Base-by-base conservation (phyloP, 1,140 invertebrate species). In the Nylanderia fulva region DNA sequence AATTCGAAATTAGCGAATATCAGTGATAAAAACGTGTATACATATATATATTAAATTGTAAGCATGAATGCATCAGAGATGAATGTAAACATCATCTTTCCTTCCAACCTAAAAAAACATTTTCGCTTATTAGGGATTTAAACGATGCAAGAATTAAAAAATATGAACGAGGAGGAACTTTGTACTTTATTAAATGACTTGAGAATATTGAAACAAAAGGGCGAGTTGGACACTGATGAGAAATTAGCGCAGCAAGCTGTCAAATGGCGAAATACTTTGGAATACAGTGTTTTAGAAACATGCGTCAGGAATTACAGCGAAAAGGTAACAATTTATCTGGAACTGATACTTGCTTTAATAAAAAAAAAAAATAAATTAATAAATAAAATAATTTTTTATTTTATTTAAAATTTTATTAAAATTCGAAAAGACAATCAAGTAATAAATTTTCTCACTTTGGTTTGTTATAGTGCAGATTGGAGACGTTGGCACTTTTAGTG, bases 401-500 rank as follows among this genome's bases (percentile, higher is more conserved):
- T n/a, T n/a, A n/a, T n/a, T n/a, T n/a, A n/a, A n/a, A n/a, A n/a
- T n/a, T n/a, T n/a, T n/a, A n/a, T n/a, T 36, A 8, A 33, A 77
- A 77, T 64, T 36, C 0, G 8, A 36, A 11, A 36, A 29, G 48
- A 64, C 21, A n/a, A 0, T 15, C n/a, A 63, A 15, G 18, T 3
- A 52, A 52, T 24, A 29, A 79, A 27, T 72, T 72, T 68, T 42
- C 74, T n/a, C 24, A 66, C 7, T 0, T 33, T 15, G 85, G 76
- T 85, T 82, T 85, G 76, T 90, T 91, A 29, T 95, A 91, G 96
- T 71, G 52, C 56, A 90, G 92, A 86, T 64, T 93, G 24, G 36
- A 86, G 86, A 96, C 96, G 0, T 95, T 98, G 79, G 95, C 96
- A 3, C 93, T 98, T 8, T 91, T 99, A 15, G 96, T 97, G 77